Percentiles rank a stretch among this genome's conserved stretches.
Conservation (phyloP, 92 coral and sea anemone genomes). For the Porites cylindrica region DNA sequence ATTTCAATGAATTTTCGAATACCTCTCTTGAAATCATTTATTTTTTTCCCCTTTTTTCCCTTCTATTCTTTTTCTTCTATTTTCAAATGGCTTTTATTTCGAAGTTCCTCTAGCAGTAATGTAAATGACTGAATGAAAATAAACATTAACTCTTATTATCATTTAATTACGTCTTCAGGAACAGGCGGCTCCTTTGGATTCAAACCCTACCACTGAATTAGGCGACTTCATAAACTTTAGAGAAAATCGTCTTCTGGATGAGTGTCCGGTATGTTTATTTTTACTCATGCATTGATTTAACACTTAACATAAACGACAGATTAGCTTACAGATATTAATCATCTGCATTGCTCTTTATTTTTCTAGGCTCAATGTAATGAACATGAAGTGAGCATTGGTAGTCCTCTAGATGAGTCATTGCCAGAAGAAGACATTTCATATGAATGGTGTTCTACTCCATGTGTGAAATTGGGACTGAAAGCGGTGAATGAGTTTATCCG, state of each 20-base stretch:
- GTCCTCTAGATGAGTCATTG: neutral
- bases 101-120: too few species aligned
- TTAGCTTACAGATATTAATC: neutral
- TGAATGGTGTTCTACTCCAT: slow-evolving; percentile 50
- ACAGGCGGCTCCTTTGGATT: too few species aligned
- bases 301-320: neutral
- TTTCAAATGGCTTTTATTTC: too few species aligned
- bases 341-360: neutral
- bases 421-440: slow-evolving; percentile 5
- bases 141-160: too few species aligned
- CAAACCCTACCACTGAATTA: neutral
- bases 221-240: neutral
- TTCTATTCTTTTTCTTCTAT: too few species aligned
- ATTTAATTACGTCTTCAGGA: too few species aligned
- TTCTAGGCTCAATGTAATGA: neutral
- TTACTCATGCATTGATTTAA: slow-evolving; percentile 11
- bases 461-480: slow-evolving; percentile 21
- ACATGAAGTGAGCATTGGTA: neutral
- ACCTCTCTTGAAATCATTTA: too few species aligned
- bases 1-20: too few species aligned
- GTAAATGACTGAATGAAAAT: too few species aligned
- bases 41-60: too few species aligned
- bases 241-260: neutral
- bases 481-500: slow-evolving; percentile 22
- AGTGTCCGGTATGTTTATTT: slow-evolving; percentile 16